Evolutionary conservation across 2,113 vertebrate species (phyloP).

Genomic region (Cavia aperea): DNA sequence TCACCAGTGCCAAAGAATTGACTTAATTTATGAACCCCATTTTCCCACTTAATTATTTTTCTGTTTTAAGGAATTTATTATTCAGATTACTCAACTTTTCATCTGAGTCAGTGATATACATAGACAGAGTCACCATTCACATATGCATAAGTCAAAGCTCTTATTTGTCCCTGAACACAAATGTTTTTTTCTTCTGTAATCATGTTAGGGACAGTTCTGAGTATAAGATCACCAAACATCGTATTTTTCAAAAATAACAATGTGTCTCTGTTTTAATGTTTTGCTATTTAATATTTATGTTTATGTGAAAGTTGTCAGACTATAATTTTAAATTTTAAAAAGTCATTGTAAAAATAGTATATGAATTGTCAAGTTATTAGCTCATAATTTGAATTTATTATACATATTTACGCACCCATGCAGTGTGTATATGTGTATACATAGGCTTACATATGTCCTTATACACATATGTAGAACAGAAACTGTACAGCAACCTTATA

Average conservation of each 20-base stretch:
- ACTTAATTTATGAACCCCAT: background rate
- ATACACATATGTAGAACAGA: background rate
- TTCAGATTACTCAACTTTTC: background rate
- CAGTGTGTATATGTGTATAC: background rate
- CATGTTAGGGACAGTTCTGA: background rate
- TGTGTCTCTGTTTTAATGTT: background rate
- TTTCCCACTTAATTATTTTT: background rate
- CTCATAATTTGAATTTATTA: background rate
- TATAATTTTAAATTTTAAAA: conserved; percentile 8
- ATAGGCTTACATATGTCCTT: background rate
- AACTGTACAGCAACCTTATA: background rate
- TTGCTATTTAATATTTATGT: background rate
- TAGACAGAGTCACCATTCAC: background rate
- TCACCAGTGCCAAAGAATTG: background rate
- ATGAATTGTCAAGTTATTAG: background rate
- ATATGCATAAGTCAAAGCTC: background rate
- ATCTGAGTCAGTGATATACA: conserved; percentile 3
- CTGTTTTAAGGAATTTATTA: background rate
- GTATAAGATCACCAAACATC: background rate
- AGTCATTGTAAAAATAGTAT: background rate
- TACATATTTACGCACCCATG: background rate
- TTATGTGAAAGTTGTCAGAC: background rate
- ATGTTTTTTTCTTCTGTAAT: background rate
- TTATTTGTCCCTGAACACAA: background rate
- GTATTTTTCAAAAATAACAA: background rate